These are phyloP conservation scores for Gallinago nigripennis DNA, from an alignment of 2,797 vertebrate species.

Conservation along the genomic window DNA sequence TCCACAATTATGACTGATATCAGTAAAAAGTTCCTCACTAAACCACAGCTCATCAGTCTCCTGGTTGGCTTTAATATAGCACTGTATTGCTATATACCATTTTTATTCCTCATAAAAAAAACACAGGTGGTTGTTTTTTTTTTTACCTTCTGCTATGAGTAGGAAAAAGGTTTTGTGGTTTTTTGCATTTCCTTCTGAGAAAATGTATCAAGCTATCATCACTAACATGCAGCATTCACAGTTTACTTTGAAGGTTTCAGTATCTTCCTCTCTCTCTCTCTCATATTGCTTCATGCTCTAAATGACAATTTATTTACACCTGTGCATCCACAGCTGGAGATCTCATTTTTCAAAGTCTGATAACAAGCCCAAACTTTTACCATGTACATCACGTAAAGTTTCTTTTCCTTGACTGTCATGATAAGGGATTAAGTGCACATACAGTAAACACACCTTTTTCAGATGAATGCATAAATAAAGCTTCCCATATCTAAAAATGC, in stretches of 20 bases:
- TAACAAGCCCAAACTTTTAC: neutral
- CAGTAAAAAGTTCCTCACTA: neutral
- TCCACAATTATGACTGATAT: neutral
- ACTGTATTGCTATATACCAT: neutral
- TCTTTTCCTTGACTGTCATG: neutral
- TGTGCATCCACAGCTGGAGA: neutral
- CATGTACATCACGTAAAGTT: neutral
- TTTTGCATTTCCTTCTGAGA: neutral
- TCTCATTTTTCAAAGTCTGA: neutral
- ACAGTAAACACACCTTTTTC: neutral
- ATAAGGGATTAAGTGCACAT: neutral
- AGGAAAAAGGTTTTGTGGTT: rapidly evolving
- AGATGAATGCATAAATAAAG: neutral
- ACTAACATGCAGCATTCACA: neutral
- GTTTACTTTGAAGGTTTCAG: neutral
- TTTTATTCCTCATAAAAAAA: neutral
- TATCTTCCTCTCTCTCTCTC: neutral
- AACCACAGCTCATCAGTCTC: neutral
- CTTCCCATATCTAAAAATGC: neutral
- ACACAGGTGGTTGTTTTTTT: neutral
- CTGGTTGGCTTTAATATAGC: neutral
- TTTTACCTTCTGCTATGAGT: neutral
- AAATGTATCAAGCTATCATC: neutral
- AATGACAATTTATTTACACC: neutral
- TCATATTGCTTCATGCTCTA: neutral